These are phyloP conservation scores for Sorex fumeus DNA, from an alignment of 2,113 vertebrate genomes.

Conservation along the genomic window DNA sequence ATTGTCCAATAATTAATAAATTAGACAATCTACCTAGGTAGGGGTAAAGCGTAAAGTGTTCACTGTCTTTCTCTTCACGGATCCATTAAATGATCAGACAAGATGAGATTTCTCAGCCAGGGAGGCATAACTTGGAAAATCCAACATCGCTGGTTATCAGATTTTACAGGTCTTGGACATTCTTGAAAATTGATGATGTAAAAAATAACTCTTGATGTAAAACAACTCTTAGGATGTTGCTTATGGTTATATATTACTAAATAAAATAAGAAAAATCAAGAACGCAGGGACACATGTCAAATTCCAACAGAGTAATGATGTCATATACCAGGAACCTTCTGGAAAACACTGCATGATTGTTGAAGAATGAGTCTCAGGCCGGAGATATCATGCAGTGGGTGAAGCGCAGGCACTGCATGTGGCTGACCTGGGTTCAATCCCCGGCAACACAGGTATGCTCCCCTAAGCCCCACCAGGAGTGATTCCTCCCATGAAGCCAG, in stretches of 20 bases:
- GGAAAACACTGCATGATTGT: neutral
- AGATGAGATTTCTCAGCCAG: neutral
- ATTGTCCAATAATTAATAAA: conserved; percentile 10
- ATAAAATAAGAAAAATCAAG: neutral
- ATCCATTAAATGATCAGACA: neutral
- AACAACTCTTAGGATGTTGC: neutral
- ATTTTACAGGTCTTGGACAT: neutral
- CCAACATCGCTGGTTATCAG: neutral
- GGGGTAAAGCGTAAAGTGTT: neutral
- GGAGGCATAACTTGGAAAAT: neutral
- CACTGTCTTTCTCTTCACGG: neutral
- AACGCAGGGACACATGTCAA: neutral
- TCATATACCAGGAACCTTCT: neutral
- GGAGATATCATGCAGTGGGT: too few relatives aligned
- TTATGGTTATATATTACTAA: too few relatives aligned
- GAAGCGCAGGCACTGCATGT: too few relatives aligned
- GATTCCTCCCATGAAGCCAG: too few relatives aligned
- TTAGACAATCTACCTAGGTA: neutral
- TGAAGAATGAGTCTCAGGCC: neutral
- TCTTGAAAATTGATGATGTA: conserved; percentile 34
- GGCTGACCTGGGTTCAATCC: neutral
- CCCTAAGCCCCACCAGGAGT: too few relatives aligned
- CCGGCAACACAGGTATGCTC: neutral
- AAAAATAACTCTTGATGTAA: neutral
- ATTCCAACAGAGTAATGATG: neutral